A percentile compares a stretch with the other conserved stretches of the same genome.
phyloP scores from a whole-genome alignment of 2,797 vertebrate species.

The Pseudomugil tenellus region DNA sequence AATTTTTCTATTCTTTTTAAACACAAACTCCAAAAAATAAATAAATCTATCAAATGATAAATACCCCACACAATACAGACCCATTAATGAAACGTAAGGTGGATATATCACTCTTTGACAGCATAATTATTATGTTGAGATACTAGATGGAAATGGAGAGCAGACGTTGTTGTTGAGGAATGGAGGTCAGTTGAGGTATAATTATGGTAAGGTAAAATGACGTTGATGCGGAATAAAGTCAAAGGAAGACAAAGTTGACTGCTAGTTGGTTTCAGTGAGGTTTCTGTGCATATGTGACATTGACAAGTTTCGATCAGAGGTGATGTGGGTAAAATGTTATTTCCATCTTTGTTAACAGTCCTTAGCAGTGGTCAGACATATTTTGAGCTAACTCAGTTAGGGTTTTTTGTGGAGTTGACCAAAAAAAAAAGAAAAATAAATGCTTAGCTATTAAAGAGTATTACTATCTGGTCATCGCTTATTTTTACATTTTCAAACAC shows the following conservation, averaged over 20 bases:
- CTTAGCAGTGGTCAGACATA: too few species aligned
- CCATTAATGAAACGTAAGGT: not conserved
- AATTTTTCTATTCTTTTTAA: not conserved
- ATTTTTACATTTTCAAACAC: not conserved
- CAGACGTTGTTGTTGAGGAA: slow-evolving; percentile 60
- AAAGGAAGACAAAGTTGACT: slow-evolving; percentile 59
- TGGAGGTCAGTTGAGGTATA: slow-evolving; percentile 57
- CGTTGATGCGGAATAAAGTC: slow-evolving; percentile 59
- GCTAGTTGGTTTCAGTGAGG: too few species aligned
- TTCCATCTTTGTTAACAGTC: too few species aligned
- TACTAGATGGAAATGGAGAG: slow-evolving; percentile 44
- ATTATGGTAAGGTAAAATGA: slow-evolving; percentile 68
- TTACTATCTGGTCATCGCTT: not conserved
- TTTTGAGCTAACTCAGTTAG: too few species aligned
- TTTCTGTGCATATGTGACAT: slow-evolving; percentile 9
- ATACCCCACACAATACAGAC: not conserved
- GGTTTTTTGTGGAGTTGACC: too few species aligned
- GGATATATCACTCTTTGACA: slow-evolving; percentile 25
- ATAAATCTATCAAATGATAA: not conserved
- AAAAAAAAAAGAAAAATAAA: too few species aligned
- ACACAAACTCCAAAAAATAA: not conserved
- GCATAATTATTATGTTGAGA: slow-evolving; percentile 23
- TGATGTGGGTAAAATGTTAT: not conserved
- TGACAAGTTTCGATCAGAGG: slow-evolving; percentile 47
- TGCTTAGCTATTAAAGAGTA: too few species aligned